Conservation (phyloP, 2,797 vertebrate species). For the Ambastaia sidthimunki region DNA sequence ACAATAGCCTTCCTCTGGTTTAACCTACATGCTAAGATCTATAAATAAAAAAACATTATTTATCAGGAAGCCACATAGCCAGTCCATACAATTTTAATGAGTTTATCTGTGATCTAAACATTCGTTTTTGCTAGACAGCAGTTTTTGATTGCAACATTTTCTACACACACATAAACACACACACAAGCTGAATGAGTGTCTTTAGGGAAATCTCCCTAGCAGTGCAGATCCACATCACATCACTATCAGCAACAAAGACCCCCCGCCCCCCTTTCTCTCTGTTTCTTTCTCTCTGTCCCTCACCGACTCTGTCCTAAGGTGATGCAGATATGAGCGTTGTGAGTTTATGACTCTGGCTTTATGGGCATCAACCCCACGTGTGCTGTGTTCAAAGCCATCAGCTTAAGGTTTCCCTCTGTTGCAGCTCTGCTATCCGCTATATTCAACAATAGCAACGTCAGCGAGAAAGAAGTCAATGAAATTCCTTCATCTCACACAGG, state of each 20-base stretch:
- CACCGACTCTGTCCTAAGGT: conserved; percentile 12
- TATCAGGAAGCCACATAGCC: conserved; percentile 12
- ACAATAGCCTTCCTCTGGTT: background rate
- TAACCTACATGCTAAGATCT: conserved; percentile 30
- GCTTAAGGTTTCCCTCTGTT: conserved; percentile 24
- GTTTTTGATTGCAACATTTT: background rate
- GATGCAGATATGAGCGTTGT: conserved; percentile 22
- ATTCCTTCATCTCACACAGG: background rate
- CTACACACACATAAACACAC: conserved; percentile 29
- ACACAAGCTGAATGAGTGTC: conserved; percentile 31
- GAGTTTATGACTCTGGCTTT: conserved; percentile 35
- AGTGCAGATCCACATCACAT: conserved; percentile 50
- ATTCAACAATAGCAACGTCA: conserved; percentile 35
- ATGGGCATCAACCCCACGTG: conserved; percentile 29
- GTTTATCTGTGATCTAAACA: conserved; percentile 30
- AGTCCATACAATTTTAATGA: conserved; percentile 28
- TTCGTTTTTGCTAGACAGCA: conserved; percentile 24
- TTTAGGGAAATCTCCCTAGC: conserved; percentile 38
- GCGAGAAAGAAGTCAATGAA: conserved; percentile 26
- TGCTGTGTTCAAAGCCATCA: conserved; percentile 22
- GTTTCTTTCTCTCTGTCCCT: conserved; percentile 3
- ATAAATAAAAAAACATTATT: conserved; percentile 7
- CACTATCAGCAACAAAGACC: conserved; percentile 45
- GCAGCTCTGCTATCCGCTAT: conserved; percentile 28
- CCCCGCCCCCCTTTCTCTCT: conserved; percentile 4